Conservation (phyloP, 2,888 invertebrate genomes). For the Incurvaria masculella region DNA sequence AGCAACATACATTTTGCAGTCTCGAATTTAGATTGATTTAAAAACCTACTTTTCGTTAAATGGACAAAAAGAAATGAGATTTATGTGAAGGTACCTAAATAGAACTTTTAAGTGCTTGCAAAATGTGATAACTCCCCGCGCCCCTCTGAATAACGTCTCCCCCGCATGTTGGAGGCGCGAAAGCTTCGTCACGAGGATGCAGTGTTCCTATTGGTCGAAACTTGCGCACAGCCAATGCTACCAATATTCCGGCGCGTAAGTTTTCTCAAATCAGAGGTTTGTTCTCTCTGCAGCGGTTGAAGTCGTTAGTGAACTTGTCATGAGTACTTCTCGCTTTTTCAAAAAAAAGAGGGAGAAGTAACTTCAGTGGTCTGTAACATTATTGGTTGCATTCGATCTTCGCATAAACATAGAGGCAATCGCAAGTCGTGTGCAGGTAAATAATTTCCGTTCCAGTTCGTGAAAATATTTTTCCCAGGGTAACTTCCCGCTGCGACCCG, state of each 20-base stretch:
- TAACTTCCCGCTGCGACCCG: background rate
- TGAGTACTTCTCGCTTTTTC: too few relatives aligned
- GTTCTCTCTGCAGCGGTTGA: background rate
- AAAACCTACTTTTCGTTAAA: too few relatives aligned
- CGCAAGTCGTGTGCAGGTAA: background rate
- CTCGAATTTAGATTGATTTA: too few relatives aligned
- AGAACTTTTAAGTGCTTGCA: too few relatives aligned
- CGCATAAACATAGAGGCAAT: background rate
- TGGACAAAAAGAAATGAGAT: too few relatives aligned
- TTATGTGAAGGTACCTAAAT: too few relatives aligned
- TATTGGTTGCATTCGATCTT: background rate
- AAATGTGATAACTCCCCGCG: too few relatives aligned
- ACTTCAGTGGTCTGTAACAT: background rate
- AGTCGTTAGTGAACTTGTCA: too few relatives aligned
- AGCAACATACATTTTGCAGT: too few relatives aligned
- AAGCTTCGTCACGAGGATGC: slow-evolving; percentile 39
- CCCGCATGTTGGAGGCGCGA: slow-evolving; percentile 28
- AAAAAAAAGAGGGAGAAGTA: background rate
- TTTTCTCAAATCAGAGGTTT: background rate
- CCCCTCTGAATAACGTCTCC: too few relatives aligned
- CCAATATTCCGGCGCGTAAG: slow-evolving; percentile 2
- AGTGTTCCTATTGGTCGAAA: slow-evolving; percentile 30
- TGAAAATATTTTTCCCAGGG: background rate
- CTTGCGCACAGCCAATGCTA: slow-evolving; percentile 20
- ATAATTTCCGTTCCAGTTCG: background rate